phyloP scores from a whole-genome alignment of 2,888 invertebrate species.

The Atrina japonica region DNA sequence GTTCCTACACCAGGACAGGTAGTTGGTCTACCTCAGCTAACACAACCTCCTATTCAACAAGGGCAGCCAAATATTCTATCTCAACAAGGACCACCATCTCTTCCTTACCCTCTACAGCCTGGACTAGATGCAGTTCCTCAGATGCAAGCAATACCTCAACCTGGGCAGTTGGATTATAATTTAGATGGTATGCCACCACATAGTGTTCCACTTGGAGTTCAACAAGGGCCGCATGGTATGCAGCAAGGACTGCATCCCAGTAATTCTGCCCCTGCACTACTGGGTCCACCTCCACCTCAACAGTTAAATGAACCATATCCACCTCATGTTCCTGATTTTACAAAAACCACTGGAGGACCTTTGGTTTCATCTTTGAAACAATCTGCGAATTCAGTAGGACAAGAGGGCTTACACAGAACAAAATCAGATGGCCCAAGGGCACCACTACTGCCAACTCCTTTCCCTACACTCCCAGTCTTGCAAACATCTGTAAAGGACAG shows the following conservation, averaged over 20 bases:
- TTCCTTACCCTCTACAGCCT: neutral
- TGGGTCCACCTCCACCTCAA: conserved; percentile 31
- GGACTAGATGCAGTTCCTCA: neutral
- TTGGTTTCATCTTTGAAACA: too few relatives aligned
- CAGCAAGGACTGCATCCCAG: neutral
- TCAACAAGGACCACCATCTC: neutral
- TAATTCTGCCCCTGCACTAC: conserved; percentile 15
- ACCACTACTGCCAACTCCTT: neutral
- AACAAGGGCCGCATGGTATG: neutral
- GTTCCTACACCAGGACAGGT: neutral
- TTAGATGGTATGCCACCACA: conserved; percentile 1
- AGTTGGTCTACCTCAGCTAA: conserved; percentile 5
- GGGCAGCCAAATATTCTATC: neutral
- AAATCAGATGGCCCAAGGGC: neutral
- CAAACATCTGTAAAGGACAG: too few relatives aligned
- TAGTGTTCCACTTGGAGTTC: neutral
- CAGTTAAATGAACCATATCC: conserved; percentile 15
- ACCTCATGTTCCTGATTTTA: neutral
- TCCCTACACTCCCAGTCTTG: neutral
- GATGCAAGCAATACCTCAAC: neutral
- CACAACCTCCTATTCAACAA: neutral
- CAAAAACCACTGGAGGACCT: too few relatives aligned
- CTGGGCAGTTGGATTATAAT: neutral
- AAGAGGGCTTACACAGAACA: too few relatives aligned
- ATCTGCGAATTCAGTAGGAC: too few relatives aligned